Percentiles rank a stretch among this genome's conserved stretches.
phyloP scores from a whole-genome alignment of 2,113 vertebrate genomes.

The Smithornis capensis region DNA sequence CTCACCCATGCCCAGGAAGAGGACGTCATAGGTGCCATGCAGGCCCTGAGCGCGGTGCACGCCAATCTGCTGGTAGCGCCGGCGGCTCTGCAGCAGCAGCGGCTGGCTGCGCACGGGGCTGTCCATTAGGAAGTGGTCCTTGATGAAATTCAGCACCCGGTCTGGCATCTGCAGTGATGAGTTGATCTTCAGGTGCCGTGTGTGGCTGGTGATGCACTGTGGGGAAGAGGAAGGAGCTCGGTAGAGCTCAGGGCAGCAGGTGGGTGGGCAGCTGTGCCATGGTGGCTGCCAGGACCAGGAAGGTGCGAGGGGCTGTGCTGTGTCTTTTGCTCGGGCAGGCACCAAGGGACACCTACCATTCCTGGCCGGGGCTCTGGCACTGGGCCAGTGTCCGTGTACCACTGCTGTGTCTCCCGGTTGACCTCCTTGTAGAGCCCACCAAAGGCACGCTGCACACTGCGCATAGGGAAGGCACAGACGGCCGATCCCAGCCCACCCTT shows the following conservation, averaged over 20 bases:
- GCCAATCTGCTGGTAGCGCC: constrained; percentile 85
- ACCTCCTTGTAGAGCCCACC: constrained; percentile 89
- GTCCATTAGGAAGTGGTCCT: constrained; percentile 98
- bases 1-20: constrained; percentile 92
- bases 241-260: fast-evolving
- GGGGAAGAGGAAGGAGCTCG: background rate
- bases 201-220: constrained; percentile 88
- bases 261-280: fast-evolving
- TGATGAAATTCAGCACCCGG: constrained; percentile 94
- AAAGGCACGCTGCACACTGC: constrained; percentile 85
- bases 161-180: constrained; percentile 94
- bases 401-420: constrained; percentile 94
- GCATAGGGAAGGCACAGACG: constrained; percentile 90
- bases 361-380: constrained; percentile 89
- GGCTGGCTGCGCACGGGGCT: constrained; percentile 85
- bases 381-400: constrained; percentile 88
- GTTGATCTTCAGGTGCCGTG: constrained; percentile 81
- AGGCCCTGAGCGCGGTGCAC: constrained; percentile 79
- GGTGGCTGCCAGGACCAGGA: fast-evolving
- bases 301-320: fast-evolving
- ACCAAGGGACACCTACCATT: constrained; percentile 70
- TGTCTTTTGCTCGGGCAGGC: fast-evolving
- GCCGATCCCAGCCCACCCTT: constrained; percentile 87
- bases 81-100: constrained; percentile 82
- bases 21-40: constrained; percentile 77